Evolutionary conservation across 2,113 vertebrate species (phyloP).

Genomic region (Xyliphius kryptos): DNA sequence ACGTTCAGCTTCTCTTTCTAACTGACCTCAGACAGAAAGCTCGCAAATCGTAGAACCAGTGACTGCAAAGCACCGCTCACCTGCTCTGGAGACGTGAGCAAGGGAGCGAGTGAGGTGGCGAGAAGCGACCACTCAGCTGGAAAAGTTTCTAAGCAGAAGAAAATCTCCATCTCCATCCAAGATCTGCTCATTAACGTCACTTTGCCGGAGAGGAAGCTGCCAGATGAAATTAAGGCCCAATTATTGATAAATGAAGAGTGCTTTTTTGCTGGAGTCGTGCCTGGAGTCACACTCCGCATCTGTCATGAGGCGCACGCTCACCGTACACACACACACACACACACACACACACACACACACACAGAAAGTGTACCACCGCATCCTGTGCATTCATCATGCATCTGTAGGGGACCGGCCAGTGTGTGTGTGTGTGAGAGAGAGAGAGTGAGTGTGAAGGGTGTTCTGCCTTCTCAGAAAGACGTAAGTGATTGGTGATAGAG

Average conservation of each 20-base stretch:
- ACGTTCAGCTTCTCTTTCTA: too few relatives aligned
- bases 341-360: conserved; percentile 19
- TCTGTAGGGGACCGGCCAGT: conserved; percentile 66
- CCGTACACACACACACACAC: conserved; percentile 32
- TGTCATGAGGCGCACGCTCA: conserved; percentile 69
- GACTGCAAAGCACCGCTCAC: conserved; percentile 11
- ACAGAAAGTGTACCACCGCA: conserved; percentile 70
- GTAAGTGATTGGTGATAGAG: conserved; percentile 28
- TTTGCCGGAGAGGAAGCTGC: conserved; percentile 82
- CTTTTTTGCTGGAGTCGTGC: conserved; percentile 78
- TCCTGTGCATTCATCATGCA: conserved; percentile 80
- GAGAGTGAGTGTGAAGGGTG: conserved; percentile 20
- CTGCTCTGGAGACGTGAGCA: conserved; percentile 29
- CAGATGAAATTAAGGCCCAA: conserved; percentile 89
- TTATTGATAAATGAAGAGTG: conserved; percentile 90
- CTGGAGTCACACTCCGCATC: conserved; percentile 78
- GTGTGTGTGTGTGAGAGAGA: neutral
- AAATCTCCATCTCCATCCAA: conserved; percentile 39
- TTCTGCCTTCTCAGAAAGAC: conserved; percentile 22
- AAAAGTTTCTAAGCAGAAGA: conserved; percentile 34
- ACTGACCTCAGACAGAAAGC: neutral
- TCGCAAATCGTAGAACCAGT: conserved; percentile 4
- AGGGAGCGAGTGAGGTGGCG: conserved; percentile 20
- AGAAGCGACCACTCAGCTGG: conserved; percentile 23
- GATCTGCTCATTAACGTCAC: conserved; percentile 74